phyloP scores from a whole-genome alignment of 2,113 vertebrate genomes.

The Aegypius monachus region DNA sequence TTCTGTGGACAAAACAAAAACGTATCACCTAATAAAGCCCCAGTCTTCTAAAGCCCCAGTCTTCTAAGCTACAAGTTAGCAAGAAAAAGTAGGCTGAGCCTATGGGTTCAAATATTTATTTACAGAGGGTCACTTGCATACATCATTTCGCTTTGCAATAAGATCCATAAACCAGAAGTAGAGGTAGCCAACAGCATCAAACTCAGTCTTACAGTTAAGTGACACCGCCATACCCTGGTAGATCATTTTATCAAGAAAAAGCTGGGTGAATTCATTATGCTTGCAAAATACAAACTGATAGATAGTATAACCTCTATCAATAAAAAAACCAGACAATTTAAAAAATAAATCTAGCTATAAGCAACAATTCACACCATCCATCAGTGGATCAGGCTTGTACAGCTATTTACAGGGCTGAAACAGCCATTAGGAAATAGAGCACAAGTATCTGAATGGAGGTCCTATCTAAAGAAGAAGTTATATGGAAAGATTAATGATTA shows the following conservation, averaged over 20 bases:
- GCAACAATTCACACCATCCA: not conserved
- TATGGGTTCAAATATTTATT: not conserved
- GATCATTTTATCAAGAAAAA: not conserved
- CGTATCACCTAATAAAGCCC: not conserved
- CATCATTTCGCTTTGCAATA: not conserved
- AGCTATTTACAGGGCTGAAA: not conserved
- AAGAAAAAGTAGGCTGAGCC: not conserved
- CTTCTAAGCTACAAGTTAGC: not conserved
- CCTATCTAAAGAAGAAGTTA: not conserved
- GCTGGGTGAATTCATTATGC: not conserved
- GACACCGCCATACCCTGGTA: not conserved
- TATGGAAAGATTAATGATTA: not conserved
- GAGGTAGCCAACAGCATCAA: not conserved
- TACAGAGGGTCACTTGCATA: not conserved
- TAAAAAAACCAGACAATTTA: not conserved
- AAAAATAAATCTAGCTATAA: not conserved
- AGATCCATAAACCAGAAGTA: not conserved
- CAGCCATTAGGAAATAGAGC: not conserved
- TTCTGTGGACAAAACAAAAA: not conserved
- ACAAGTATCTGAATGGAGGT: not conserved
- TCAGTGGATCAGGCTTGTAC: not conserved
- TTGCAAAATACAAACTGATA: not conserved
- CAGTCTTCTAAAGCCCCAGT: not conserved
- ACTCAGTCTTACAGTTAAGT: not conserved
- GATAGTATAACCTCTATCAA: not conserved